These are phyloP conservation scores for Atherinosoma microstoma DNA, from an alignment of 2,797 vertebrate species.

Conservation along the genomic window DNA sequence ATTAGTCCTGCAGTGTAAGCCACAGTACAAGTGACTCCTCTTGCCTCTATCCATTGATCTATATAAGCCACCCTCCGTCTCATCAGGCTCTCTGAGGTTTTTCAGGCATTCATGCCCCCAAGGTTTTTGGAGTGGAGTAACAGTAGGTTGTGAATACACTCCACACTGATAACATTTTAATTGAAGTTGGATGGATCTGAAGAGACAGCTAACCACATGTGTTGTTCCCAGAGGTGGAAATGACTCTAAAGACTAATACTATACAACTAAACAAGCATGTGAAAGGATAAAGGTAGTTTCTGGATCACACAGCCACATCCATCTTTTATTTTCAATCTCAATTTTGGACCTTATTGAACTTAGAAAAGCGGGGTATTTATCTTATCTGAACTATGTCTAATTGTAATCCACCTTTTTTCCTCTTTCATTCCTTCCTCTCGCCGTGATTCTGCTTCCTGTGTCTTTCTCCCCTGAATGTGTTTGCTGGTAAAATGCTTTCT, in stretches of 20 bases:
- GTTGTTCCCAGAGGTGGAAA: conserved; percentile 3
- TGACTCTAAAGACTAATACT: neutral
- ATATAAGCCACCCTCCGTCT: conserved; percentile 28
- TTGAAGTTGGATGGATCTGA: conserved; percentile 7
- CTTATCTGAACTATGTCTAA: neutral
- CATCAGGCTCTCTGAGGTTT: conserved; percentile 22
- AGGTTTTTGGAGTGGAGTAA: conserved; percentile 7
- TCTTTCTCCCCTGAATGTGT: conserved; percentile 30
- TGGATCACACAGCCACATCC: neutral
- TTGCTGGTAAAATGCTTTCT: conserved; percentile 46
- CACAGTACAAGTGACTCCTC: conserved; percentile 6
- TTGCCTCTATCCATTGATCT: conserved; percentile 31
- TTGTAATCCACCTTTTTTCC: conserved; percentile 16
- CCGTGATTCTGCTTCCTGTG: conserved; percentile 5
- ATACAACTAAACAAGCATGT: neutral
- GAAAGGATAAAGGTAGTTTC: neutral
- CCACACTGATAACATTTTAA: conserved; percentile 11
- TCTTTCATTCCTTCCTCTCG: conserved; percentile 5
- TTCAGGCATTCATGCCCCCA: conserved; percentile 11
- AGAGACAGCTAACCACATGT: neutral
- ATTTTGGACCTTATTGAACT: neutral
- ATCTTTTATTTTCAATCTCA: neutral
- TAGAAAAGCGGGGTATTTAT: conserved; percentile 13
- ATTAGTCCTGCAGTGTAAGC: conserved; percentile 14
- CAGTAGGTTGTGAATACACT: conserved; percentile 13